Conservation (phyloP, 1,140 invertebrate species). For the Drosophila eugracilis region DNA sequence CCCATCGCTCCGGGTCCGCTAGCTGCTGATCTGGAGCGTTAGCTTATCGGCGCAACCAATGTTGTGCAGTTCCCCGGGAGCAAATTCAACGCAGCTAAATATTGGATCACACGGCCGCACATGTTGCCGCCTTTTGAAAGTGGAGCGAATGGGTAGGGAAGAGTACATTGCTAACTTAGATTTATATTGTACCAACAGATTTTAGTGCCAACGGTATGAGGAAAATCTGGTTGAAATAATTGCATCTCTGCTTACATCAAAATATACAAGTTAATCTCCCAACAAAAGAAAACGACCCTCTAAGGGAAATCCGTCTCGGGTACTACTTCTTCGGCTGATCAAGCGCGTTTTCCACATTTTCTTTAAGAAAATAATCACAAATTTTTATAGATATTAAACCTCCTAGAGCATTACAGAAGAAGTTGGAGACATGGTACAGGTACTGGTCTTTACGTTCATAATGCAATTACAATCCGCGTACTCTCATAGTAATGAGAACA, state of each 20-base stretch:
- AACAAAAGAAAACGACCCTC: slow-evolving; percentile 94
- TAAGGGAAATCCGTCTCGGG: slow-evolving; percentile 88
- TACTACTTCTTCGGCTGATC: slow-evolving; percentile 86
- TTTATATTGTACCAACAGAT: slow-evolving; percentile 84
- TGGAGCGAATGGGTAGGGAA: no score
- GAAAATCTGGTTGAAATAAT: slow-evolving; percentile 95
- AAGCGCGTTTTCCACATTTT: slow-evolving; percentile 76
- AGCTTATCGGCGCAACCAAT: no score
- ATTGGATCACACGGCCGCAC: no score
- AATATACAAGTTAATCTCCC: slow-evolving; percentile 93
- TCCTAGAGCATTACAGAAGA: slow-evolving; percentile 95
- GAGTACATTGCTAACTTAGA: no score
- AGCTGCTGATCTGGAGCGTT: no score
- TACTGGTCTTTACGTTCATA: slow-evolving; percentile 87
- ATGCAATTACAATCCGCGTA: slow-evolving; percentile 92
- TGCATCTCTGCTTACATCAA: slow-evolving; percentile 90
- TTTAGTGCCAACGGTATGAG: slow-evolving; percentile 96
- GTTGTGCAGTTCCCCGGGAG: no score
- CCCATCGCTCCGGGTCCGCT: no score
- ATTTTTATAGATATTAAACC: slow-evolving; percentile 90
- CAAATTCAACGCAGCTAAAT: no score
- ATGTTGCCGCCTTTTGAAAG: no score
- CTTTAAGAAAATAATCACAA: neutral
- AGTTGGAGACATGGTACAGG: slow-evolving; percentile 88
- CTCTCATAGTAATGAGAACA: slow-evolving; percentile 91